Conservation (phyloP, 2,888 invertebrate species). For the Macrophya alboannulata region DNA sequence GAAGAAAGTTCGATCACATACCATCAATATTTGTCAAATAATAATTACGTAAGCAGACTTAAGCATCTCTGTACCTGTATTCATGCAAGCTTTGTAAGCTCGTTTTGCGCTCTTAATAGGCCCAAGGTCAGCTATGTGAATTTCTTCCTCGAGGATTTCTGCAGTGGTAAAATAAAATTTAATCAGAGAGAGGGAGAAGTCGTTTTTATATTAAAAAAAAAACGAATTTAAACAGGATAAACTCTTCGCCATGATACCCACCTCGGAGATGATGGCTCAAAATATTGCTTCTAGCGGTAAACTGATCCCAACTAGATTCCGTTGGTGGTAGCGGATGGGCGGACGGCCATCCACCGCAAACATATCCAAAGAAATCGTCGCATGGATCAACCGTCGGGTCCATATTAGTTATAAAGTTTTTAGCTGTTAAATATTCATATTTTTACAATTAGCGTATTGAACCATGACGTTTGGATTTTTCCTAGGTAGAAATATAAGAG, state of each 20-base stretch:
- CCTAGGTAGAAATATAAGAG: neutral
- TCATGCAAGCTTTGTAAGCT: slow-evolving; percentile 63
- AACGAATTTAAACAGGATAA: neutral
- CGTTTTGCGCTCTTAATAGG: slow-evolving; percentile 61
- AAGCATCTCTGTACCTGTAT: slow-evolving; percentile 59
- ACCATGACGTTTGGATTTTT: neutral
- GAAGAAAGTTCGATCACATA: neutral
- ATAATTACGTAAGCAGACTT: neutral
- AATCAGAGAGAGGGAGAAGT: neutral
- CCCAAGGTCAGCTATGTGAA: slow-evolving; percentile 57
- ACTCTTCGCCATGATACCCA: slow-evolving; percentile 53
- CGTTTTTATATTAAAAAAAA: neutral
- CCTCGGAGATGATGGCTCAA: slow-evolving; percentile 72
- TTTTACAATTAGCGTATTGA: neutral
- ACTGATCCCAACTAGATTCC: slow-evolving; percentile 74
- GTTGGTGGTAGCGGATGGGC: slow-evolving; percentile 69
- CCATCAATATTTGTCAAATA: neutral
- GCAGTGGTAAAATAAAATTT: neutral
- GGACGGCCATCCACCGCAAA: slow-evolving; percentile 78
- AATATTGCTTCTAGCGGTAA: slow-evolving; percentile 72
- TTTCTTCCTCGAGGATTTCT: slow-evolving; percentile 58
- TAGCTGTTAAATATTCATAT: slow-evolving; percentile 62
- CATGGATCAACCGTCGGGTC: slow-evolving; percentile 76
- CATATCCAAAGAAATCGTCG: slow-evolving; percentile 78
- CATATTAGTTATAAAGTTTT: slow-evolving; percentile 70